These are phyloP conservation scores for Takifugu bimaculatus DNA, from an alignment of 2,113 vertebrate species.

Conservation along the genomic window DNA sequence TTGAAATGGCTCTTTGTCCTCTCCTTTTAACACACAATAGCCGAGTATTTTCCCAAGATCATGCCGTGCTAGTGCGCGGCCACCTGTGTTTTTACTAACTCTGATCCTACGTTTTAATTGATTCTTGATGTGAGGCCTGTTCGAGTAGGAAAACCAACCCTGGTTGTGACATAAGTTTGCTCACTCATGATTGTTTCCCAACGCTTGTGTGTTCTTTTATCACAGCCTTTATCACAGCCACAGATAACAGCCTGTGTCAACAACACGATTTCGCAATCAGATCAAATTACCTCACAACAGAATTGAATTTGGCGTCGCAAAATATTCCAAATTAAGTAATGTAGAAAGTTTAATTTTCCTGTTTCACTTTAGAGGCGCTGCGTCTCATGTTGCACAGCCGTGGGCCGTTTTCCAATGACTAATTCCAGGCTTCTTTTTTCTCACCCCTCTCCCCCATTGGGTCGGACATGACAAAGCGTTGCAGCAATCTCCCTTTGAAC, in stretches of 20 bases:
- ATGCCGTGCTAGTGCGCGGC: background rate
- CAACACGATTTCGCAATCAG: conserved; percentile 35
- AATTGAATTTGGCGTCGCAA: background rate
- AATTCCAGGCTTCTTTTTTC: background rate
- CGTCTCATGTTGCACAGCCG: no score
- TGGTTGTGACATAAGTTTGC: background rate
- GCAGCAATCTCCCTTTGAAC: conserved; percentile 24
- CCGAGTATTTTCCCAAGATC: conserved; percentile 9
- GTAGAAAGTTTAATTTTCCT: no score
- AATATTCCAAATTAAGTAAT: no score
- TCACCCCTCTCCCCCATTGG: background rate
- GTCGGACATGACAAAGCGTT: conserved; percentile 5
- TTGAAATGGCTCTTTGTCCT: conserved; percentile 45
- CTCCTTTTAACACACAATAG: conserved; percentile 40
- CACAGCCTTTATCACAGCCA: background rate
- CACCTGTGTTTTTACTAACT: background rate
- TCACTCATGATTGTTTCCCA: conserved; percentile 36
- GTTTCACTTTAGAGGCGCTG: no score
- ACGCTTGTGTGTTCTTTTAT: conserved; percentile 48
- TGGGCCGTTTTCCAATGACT: background rate
- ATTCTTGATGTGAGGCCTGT: no score
- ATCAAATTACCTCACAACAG: background rate
- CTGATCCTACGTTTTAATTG: no score
- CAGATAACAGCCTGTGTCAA: conserved; percentile 45
- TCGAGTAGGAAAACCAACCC: no score